Evolutionary conservation across 1,140 invertebrate genomes (phyloP).

Genomic region (Linepithema humile): DNA sequence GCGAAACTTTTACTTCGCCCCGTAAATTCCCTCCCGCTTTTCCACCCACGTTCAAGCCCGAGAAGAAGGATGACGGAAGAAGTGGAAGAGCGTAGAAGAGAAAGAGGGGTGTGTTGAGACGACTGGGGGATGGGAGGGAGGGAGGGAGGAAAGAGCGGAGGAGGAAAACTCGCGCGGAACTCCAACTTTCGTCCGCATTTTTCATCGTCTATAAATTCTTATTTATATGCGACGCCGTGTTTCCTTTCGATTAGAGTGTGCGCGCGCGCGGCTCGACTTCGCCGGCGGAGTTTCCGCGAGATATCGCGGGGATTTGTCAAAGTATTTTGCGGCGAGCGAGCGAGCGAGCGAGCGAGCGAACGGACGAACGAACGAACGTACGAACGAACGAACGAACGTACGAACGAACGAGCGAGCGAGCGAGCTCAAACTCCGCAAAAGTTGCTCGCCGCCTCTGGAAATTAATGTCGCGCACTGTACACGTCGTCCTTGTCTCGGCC

Average conservation of each 20-base stretch:
- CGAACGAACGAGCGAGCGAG: too few relatives aligned
- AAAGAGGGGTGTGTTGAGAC: neutral
- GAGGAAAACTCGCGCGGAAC: slow-evolving; percentile 79
- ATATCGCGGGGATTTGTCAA: slow-evolving; percentile 73
- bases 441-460: slow-evolving; percentile 68
- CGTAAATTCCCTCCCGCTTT: slow-evolving; percentile 76
- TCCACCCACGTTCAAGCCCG: slow-evolving; percentile 25
- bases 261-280: slow-evolving; percentile 51
- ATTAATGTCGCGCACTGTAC: slow-evolving; percentile 60
- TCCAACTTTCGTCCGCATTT: slow-evolving; percentile 80
- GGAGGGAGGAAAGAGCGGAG: slow-evolving; percentile 43
- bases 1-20: slow-evolving; percentile 81
- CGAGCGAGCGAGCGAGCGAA: slow-evolving; percentile 59
- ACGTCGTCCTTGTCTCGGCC: slow-evolving; percentile 40
- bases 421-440: slow-evolving; percentile 70
- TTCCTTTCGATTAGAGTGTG: slow-evolving; percentile 79
- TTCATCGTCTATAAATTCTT: slow-evolving; percentile 84
- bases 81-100: slow-evolving; percentile 35
- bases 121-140: neutral
- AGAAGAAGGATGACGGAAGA: slow-evolving; percentile 60
- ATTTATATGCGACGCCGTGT: slow-evolving; percentile 83
- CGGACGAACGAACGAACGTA: slow-evolving; percentile 60
- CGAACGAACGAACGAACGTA: too few relatives aligned
- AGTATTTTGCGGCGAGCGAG: slow-evolving; percentile 63
- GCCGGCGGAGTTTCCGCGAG: slow-evolving; percentile 67